Evolutionary conservation across 2,888 invertebrate species (phyloP).

Genomic region (Autographa gamma): DNA sequence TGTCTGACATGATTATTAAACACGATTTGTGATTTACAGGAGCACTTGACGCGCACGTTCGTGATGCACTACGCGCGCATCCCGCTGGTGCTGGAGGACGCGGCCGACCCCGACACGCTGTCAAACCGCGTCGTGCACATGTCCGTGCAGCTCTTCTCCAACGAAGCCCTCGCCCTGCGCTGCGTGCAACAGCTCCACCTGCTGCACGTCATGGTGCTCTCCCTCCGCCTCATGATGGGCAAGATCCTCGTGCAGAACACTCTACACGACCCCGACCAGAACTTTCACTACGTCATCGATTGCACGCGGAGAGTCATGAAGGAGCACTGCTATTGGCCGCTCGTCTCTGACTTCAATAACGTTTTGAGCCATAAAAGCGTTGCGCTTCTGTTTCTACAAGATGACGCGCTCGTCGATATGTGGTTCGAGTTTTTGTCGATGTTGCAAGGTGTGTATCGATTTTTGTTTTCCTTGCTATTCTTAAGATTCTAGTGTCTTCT

Average conservation of each 20-base stretch:
- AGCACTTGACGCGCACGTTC: constrained; percentile 97
- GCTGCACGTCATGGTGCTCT: constrained; percentile 98
- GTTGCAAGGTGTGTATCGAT: constrained; percentile 93
- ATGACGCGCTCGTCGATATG: constrained; percentile 96
- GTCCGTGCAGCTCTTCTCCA: constrained; percentile 98
- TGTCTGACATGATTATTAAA: no score
- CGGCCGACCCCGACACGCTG: constrained; percentile 95
- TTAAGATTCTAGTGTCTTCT: no score
- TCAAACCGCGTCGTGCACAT: constrained; percentile 99
- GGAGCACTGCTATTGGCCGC: constrained; percentile 99
- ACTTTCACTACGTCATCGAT: constrained; percentile 97
- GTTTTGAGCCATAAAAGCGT: constrained; percentile 97
- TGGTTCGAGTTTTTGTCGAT: constrained; percentile 98
- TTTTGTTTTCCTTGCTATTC: neutral
- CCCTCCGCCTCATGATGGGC: constrained; percentile 95
- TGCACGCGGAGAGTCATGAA: constrained; percentile 98
- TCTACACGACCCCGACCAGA: constrained; percentile 93
- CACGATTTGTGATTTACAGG: constrained; percentile 82
- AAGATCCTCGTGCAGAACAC: constrained; percentile 96
- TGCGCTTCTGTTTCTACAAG: constrained; percentile 96
- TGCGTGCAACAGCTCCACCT: constrained; percentile 97
- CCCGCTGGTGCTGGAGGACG: constrained; percentile 96
- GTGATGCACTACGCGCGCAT: constrained; percentile 98
- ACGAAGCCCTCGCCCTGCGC: constrained; percentile 95
- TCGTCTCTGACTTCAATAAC: constrained; percentile 98